A percentile compares a stretch with the other conserved stretches of the same genome.
Conservation (phyloP, 2,797 vertebrate species). For the Coilia nasus region DNA sequence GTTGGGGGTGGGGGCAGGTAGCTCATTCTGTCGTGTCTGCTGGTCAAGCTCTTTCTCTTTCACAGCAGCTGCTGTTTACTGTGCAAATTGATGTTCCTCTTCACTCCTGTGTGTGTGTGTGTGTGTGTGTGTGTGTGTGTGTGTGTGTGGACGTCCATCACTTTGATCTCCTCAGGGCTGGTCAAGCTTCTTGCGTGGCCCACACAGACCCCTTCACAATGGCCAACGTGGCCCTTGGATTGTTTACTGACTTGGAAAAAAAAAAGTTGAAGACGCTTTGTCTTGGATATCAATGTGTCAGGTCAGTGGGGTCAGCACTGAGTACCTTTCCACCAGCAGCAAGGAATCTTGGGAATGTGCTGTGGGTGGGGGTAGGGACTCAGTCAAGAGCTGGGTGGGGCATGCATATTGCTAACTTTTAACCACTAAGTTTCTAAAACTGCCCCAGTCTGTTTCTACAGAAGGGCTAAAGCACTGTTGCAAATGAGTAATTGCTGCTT, state of each 20-base stretch:
- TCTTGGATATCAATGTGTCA: constrained; percentile 45
- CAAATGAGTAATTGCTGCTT: not conserved
- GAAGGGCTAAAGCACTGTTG: not conserved
- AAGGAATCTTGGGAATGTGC: constrained; percentile 53
- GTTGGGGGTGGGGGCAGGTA: constrained; percentile 48
- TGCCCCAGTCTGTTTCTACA: not conserved
- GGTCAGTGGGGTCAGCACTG: constrained; percentile 48
- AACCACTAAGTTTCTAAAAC: not conserved
- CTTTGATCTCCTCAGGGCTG: constrained; percentile 51
- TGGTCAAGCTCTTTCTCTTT: constrained; percentile 36
- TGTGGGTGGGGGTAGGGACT: not conserved
- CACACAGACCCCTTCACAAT: not conserved
- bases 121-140: constrained; percentile 12
- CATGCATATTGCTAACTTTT: constrained; percentile 7
- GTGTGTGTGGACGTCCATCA: constrained; percentile 36
- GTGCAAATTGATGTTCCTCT: constrained; percentile 50
- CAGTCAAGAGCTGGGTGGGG: constrained; percentile 24
- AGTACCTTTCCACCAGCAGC: constrained; percentile 55
- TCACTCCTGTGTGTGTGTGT: constrained; percentile 26
- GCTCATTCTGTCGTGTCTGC: constrained; percentile 16
- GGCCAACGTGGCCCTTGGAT: constrained; percentile 44
- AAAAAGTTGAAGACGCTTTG: constrained; percentile 52
- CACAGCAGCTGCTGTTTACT: constrained; percentile 53
- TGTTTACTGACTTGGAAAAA: constrained; percentile 45
- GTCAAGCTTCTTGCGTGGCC: constrained; percentile 23